Percentiles rank a stretch among this genome's conserved stretches.
Conservation (phyloP, 2,888 invertebrate species). For the Rhagonycha lutea region DNA sequence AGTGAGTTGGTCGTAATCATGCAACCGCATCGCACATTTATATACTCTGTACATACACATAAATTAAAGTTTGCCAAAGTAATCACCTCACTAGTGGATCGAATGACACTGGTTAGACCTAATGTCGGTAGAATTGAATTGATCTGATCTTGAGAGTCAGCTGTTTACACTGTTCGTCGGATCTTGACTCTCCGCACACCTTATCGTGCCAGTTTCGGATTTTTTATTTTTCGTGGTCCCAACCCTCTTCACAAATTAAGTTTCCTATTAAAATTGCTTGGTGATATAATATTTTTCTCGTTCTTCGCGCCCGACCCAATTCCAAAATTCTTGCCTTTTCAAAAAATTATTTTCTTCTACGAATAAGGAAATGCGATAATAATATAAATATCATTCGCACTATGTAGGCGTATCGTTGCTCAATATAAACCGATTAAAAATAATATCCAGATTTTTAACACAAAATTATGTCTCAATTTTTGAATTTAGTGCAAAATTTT, state of each 20-base stretch:
- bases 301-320: not conserved
- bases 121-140: constrained; percentile 26
- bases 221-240: not conserved
- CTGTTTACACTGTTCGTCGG: constrained; percentile 25
- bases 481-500: not conserved
- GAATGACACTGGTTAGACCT: constrained; percentile 28
- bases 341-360: not conserved
- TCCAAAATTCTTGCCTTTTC: not conserved
- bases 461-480: not conserved
- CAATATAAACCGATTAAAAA: not conserved
- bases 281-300: not conserved
- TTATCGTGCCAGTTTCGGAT: not conserved
- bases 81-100: constrained; percentile 20
- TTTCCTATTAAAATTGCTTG: not conserved
- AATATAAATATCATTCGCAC: not conserved
- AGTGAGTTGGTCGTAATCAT: constrained; percentile 24
- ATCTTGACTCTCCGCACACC: constrained; percentile 3
- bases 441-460: not conserved
- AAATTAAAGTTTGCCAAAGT: constrained; percentile 21
- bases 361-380: not conserved
- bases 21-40: constrained; percentile 16
- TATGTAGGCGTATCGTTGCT: not conserved
- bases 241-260: not conserved
- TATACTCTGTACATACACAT: constrained; percentile 5
- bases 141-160: constrained; percentile 23